Base-by-base conservation (phyloP, 2,113 vertebrate species). In the Eublepharis macularius region DNA sequence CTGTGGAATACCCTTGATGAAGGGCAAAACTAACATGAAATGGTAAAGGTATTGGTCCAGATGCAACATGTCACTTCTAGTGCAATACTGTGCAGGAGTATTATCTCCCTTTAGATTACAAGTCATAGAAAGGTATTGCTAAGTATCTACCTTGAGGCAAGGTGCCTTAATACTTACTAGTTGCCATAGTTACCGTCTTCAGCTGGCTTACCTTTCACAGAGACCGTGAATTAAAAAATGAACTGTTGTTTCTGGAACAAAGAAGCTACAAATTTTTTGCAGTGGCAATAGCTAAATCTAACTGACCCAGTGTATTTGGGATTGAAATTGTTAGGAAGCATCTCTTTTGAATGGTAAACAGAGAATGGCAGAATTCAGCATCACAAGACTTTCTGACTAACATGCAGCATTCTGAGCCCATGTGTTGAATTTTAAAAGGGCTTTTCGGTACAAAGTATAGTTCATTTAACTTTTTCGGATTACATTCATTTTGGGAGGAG, bases 211-310 rank as follows among this genome's bases (percentile, higher is more conserved):
- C 39, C 65, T 60, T 75, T 85, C 69, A 79, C n/a, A 14, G 12
- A 9, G 49, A 19, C 54, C 54, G 47, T 39, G 79, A 79, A 78
- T 63, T 75, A 72, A 79, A 72, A 79, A 79, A 85, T 63, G 76
- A 73, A 47, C 36, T 11, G 24, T 14, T 72, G 63, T 72, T 43
- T 13, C 6, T 69, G 24, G 49, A 70, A 66, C 34, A 76, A 85
- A 13, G 47, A 72, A 43, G 68, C 49, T 79, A 36, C 54, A 29
- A 7, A 34, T 47, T 80, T 45, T 84, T 8, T 24, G 7, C 24
- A 85, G 41, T 45, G 14, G 29, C 51, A 63, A 60, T 79, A 72
- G 60, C 60, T 69, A 39, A 45, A 32, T 63, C 4, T 72, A 45
- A 43, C 13, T 72, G 68, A 80, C 14, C 32, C 54, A 81, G 32